Percentiles rank a stretch among this genome's conserved stretches.
Evolutionary conservation across 2,888 invertebrate species (phyloP).

Genomic region (Eupithecia abbreviata): DNA sequence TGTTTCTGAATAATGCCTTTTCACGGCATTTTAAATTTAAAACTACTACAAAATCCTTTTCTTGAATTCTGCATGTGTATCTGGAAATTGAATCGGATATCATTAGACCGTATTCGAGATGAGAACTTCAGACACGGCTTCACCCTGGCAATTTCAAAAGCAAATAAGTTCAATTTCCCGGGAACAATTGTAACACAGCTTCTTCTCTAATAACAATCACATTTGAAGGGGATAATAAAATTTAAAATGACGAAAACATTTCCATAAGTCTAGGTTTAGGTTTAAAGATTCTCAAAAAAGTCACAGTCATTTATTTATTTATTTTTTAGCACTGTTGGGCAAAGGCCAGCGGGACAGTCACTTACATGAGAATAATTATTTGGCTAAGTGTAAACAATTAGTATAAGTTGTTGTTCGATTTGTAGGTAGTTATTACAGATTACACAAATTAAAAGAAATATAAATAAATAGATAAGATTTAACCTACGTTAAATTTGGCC

Average conservation of each 20-base stretch:
- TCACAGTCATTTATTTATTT: too few relatives aligned
- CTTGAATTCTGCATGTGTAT: not conserved
- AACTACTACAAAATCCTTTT: not conserved
- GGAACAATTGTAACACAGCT: not conserved
- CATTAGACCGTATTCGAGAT: not conserved
- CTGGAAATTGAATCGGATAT: constrained; percentile 6
- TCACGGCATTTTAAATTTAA: not conserved
- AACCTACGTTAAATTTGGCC: not conserved
- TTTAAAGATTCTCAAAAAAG: too few relatives aligned
- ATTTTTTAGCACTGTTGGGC: too few relatives aligned
- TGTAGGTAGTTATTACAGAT: too few relatives aligned
- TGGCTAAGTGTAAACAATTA: too few relatives aligned
- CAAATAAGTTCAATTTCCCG: not conserved
- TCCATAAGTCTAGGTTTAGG: not conserved
- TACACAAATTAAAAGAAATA: too few relatives aligned
- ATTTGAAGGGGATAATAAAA: not conserved
- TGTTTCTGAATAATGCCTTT: not conserved
- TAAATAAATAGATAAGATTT: too few relatives aligned
- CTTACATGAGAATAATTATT: too few relatives aligned
- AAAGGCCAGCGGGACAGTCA: too few relatives aligned
- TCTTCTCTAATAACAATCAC: not conserved
- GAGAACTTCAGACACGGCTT: not conserved
- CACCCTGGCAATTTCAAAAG: not conserved
- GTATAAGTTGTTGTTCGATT: too few relatives aligned
- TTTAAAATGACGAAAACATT: not conserved